Percentiles rank a stretch among this genome's conserved stretches.
Evolutionary conservation across 2,888 invertebrate genomes (phyloP).

Genomic region (Ptychoptera albimana): DNA sequence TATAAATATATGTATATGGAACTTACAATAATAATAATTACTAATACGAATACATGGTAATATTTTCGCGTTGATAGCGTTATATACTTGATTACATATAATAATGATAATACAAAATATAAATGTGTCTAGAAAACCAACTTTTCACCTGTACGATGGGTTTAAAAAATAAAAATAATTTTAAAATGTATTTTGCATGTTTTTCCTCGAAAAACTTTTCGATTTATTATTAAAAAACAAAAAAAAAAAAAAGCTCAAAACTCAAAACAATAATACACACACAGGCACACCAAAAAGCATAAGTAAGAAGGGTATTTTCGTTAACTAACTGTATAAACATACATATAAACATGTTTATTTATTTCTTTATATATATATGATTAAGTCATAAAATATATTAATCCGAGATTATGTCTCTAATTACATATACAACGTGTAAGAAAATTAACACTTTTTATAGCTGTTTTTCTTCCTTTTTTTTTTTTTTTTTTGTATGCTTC

Average conservation of each 20-base stretch:
- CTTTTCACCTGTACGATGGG: too few species aligned
- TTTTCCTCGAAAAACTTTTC: background rate
- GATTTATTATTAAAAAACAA: background rate
- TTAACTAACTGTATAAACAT: background rate
- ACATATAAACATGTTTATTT: background rate
- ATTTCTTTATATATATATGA: background rate
- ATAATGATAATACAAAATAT: too few species aligned
- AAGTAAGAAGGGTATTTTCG: background rate
- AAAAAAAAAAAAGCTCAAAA: background rate
- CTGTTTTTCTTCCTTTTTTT: background rate
- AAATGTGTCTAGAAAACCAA: too few species aligned
- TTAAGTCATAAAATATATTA: slow-evolving; percentile 3
- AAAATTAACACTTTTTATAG: background rate
- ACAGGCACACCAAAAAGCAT: background rate
- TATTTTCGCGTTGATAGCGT: too few species aligned
- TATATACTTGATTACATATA: too few species aligned
- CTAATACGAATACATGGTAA: background rate
- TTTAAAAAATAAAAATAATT: too few species aligned
- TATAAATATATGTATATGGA: background rate
- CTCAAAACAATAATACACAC: too few species aligned
- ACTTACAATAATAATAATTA: background rate
- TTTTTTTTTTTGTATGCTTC: too few species aligned
- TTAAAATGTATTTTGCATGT: background rate
- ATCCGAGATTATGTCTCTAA: slow-evolving; percentile 2
- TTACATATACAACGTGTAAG: background rate